These are phyloP conservation scores for Morus bassanus DNA, from an alignment of 2,797 vertebrate genomes.

Conservation along the genomic window DNA sequence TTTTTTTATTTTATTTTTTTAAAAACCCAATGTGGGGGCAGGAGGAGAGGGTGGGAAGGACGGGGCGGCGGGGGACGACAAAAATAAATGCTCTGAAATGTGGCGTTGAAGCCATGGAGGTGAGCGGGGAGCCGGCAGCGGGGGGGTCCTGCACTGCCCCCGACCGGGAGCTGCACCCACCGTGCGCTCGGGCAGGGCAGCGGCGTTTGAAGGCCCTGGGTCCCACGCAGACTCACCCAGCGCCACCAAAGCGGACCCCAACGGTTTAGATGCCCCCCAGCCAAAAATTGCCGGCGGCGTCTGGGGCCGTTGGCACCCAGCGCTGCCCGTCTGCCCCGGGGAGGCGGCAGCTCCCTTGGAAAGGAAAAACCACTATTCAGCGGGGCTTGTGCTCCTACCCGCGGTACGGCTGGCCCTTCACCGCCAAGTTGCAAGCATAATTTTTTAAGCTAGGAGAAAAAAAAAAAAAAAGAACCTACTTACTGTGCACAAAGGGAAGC, in stretches of 20 bases:
- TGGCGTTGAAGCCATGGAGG: neutral
- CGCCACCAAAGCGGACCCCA: neutral
- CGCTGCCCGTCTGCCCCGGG: neutral
- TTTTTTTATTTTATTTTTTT: neutral
- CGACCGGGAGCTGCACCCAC: neutral
- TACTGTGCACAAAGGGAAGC: neutral
- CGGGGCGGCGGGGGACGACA: too few species aligned
- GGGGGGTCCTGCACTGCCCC: accelerated
- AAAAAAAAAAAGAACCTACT: neutral
- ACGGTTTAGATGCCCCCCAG: neutral
- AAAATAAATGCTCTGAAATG: neutral
- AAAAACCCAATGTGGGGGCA: neutral
- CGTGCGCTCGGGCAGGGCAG: neutral
- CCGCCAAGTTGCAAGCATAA: neutral
- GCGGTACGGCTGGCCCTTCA: accelerated
- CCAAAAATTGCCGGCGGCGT: neutral
- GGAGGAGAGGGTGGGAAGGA: neutral
- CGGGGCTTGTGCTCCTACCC: neutral
- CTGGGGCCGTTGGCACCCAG: neutral
- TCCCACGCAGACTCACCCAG: neutral
- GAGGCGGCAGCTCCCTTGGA: neutral
- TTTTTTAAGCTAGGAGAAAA: neutral
- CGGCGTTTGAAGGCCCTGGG: too few species aligned
- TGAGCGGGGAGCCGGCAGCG: neutral
- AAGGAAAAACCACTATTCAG: neutral